These are phyloP conservation scores for Dasypogon diadema DNA, from an alignment of 2,888 invertebrate species.

Conservation along the genomic window DNA sequence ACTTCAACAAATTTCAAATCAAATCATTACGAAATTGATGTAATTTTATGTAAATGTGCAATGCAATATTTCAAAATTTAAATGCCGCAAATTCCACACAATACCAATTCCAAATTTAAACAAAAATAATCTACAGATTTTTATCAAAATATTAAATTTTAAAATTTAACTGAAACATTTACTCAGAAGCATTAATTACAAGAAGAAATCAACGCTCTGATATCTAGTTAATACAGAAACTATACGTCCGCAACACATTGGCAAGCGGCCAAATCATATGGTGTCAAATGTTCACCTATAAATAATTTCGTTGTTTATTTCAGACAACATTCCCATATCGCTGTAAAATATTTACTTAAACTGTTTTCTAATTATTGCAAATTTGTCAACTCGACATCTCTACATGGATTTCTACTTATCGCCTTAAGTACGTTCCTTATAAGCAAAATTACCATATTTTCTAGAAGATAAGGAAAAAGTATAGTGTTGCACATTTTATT, in stretches of 20 bases:
- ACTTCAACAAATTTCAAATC: no score
- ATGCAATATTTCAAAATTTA: no score
- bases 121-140: no score
- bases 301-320: constrained; percentile 30
- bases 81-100: no score
- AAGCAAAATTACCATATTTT: not conserved
- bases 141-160: no score
- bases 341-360: constrained; percentile 23
- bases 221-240: constrained; percentile 39
- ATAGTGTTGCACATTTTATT: not conserved
- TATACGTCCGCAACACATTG: constrained; percentile 26
- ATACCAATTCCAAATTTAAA: no score
- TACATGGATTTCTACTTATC: constrained; percentile 39
- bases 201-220: constrained; percentile 27
- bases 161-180: constrained; percentile 22
- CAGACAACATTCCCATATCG: constrained; percentile 25
- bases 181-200: not conserved
- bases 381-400: constrained; percentile 32
- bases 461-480: not conserved
- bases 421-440: not conserved
- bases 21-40: no score
- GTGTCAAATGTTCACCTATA: constrained; percentile 44
- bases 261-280: constrained; percentile 24
- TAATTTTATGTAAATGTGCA: no score
- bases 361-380: constrained; percentile 38